Percentiles rank a stretch among this genome's conserved stretches.
Evolutionary conservation across 2,797 vertebrate species (phyloP).

Genomic region (Cossypha niveicapilla): DNA sequence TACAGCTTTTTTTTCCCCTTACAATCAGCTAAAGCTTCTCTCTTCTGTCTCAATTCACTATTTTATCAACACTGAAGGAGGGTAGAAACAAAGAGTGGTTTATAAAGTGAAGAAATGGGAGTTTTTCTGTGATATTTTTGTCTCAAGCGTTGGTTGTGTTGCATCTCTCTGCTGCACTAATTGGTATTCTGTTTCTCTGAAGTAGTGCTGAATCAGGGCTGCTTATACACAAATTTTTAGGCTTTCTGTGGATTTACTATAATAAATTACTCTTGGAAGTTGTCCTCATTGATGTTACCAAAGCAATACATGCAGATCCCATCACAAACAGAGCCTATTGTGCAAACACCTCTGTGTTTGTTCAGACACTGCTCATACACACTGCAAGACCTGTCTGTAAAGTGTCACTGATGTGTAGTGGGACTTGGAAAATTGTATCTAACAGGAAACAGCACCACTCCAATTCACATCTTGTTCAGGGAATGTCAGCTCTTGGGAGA

Average conservation of each 20-base stretch:
- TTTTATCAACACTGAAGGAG: neutral
- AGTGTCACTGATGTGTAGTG: accelerated
- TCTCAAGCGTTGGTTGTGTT: neutral
- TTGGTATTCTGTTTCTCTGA: neutral
- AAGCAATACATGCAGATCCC: neutral
- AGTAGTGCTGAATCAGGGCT: neutral
- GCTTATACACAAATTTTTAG: neutral
- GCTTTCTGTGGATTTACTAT: neutral
- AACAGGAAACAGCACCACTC: neutral
- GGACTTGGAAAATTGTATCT: neutral
- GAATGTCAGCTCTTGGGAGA: neutral
- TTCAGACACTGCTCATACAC: accelerated
- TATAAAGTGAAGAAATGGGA: neutral
- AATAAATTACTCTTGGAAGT: neutral
- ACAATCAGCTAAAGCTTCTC: neutral
- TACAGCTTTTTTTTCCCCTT: accelerated
- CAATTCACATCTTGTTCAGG: neutral
- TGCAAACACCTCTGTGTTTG: neutral
- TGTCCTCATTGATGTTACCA: neutral
- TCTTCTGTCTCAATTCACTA: neutral
- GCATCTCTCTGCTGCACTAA: neutral
- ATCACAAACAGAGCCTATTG: neutral
- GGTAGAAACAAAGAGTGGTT: neutral
- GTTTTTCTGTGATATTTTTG: neutral
- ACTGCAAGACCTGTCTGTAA: neutral